These are phyloP conservation scores for Otocyon megalotis DNA, from an alignment of 2,113 vertebrate genomes.

Conservation along the genomic window DNA sequence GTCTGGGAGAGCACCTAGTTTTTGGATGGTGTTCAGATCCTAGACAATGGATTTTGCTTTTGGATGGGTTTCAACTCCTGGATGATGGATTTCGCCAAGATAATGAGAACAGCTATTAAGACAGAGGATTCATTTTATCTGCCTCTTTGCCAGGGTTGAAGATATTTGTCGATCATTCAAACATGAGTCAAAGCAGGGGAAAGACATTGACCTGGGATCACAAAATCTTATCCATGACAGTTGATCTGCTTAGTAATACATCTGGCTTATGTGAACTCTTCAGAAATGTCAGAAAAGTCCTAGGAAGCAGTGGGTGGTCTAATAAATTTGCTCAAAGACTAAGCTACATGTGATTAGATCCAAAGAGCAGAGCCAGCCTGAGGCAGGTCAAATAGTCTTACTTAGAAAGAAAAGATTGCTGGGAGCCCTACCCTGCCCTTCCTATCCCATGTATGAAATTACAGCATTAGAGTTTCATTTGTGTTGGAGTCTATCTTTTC, in stretches of 20 bases:
- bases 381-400: neutral
- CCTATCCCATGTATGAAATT: neutral
- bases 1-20: neutral
- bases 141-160: neutral
- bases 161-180: conserved; percentile 51
- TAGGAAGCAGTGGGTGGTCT: neutral
- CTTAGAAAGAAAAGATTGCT: neutral
- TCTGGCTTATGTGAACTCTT: neutral
- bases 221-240: neutral
- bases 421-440: neutral
- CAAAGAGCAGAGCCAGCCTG: neutral
- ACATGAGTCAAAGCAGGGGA: neutral
- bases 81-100: conserved; percentile 39
- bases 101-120: conserved; percentile 45
- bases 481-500: neutral
- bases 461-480: neutral
- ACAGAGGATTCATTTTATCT: conserved; percentile 53
- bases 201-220: neutral
- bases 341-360: neutral
- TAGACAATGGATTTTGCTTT: neutral
- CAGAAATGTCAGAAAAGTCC: conserved; percentile 25
- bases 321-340: neutral
- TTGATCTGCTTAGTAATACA: neutral
- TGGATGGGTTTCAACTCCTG: neutral
- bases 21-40: neutral